phyloP scores from a whole-genome alignment of 2,797 vertebrate species.

The Alca torda region DNA sequence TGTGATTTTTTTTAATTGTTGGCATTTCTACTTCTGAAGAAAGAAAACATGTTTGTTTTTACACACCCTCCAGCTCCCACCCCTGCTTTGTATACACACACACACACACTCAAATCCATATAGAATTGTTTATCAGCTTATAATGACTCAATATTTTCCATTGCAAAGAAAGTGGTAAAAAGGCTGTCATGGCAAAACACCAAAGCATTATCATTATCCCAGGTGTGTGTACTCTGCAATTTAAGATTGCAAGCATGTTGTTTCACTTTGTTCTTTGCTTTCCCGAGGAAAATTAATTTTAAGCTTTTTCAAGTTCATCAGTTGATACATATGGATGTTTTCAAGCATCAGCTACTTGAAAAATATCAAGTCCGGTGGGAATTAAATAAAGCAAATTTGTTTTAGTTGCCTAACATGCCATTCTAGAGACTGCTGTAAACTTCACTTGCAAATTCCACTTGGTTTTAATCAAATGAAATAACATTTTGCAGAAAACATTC shows the following conservation, averaged over 20 bases:
- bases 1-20: not conserved
- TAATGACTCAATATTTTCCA: conserved; percentile 23
- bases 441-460: conserved; percentile 44
- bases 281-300: conserved; percentile 55
- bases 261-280: conserved; percentile 53
- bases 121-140: not conserved
- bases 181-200: conserved; percentile 26
- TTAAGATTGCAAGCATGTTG: conserved; percentile 42
- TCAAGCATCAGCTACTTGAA: conserved; percentile 32
- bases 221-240: conserved; percentile 5
- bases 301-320: conserved; percentile 22
- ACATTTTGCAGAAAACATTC: conserved; percentile 19
- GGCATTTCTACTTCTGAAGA: not conserved
- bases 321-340: conserved; percentile 54
- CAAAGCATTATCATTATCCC: conserved; percentile 48
- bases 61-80: not conserved
- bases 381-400: conserved; percentile 54
- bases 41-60: not conserved
- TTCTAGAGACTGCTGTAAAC: conserved; percentile 43
- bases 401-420: conserved; percentile 35
- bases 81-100: not conserved
- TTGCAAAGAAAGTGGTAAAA: conserved; percentile 21
- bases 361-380: conserved; percentile 46
- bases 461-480: conserved; percentile 57
- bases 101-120: not conserved